phyloP scores from a whole-genome alignment of 2,888 invertebrate species.

The Drosophila subquinaria region DNA sequence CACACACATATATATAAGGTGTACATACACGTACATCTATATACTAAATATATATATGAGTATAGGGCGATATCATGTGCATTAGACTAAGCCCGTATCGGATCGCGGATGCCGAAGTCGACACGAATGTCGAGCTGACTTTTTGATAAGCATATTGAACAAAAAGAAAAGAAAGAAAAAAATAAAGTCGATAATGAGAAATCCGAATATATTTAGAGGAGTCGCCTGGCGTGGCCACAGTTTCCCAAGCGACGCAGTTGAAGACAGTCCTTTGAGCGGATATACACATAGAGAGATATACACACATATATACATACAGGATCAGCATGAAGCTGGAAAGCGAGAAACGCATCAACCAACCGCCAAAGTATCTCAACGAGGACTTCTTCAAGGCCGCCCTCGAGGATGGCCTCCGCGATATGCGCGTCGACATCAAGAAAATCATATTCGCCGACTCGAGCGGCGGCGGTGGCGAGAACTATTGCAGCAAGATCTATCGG shows the following conservation, averaged over 20 bases:
- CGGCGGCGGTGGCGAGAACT: conserved; percentile 84
- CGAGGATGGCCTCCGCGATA: conserved; percentile 82
- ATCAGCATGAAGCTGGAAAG: conserved; percentile 73
- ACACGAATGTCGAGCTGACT: conserved; percentile 15
- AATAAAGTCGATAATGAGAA: conserved; percentile 30
- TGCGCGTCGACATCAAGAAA: conserved; percentile 80
- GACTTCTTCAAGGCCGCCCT: conserved; percentile 83
- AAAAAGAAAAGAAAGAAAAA: no score
- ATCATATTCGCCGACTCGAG: conserved; percentile 79
- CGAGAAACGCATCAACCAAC: conserved; percentile 53
- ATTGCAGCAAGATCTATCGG: conserved; percentile 84
- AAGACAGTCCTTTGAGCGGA: conserved; percentile 29
- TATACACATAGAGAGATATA: conserved; percentile 1
- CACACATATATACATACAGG: conserved; percentile 12
- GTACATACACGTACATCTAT: not conserved
- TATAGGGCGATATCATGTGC: conserved; percentile 20
- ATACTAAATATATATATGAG: not conserved
- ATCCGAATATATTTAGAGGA: conserved; percentile 67
- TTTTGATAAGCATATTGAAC: conserved; percentile 47
- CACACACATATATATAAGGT: not conserved
- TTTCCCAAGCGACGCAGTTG: conserved; percentile 57
- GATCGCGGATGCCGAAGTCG: conserved; percentile 22
- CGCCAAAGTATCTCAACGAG: conserved; percentile 82
- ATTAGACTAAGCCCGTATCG: conserved; percentile 32
- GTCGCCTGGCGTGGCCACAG: conserved; percentile 58